Conservation (phyloP, 1,140 invertebrate species). For the Holotrichia oblita region DNA sequence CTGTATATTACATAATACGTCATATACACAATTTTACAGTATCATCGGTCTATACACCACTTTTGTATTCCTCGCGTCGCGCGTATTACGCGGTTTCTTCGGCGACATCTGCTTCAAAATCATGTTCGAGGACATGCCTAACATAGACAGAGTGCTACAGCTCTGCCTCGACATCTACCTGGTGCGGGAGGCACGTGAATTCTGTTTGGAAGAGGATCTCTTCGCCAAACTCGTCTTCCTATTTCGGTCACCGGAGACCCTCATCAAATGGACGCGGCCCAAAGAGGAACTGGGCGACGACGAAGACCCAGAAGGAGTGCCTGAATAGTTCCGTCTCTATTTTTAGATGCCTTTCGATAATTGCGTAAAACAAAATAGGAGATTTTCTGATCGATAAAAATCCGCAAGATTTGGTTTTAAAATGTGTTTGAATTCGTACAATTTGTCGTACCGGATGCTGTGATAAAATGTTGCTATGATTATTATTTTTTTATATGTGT, state of each 20-base stretch:
- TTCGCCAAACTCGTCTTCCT: conserved; percentile 99
- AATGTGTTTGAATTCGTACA: background rate
- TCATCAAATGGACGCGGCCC: conserved; percentile 93
- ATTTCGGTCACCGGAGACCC: conserved; percentile 96
- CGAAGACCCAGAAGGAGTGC: conserved; percentile 53
- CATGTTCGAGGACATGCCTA: conserved; percentile 97
- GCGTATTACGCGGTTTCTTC: conserved; percentile 86
- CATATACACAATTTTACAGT: conserved; percentile 65
- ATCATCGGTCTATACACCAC: conserved; percentile 98
- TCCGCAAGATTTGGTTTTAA: background rate
- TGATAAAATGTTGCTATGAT: conserved; percentile 21
- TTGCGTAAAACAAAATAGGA: background rate
- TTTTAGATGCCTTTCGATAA: background rate
- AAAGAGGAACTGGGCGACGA: conserved; percentile 61
- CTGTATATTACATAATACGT: too few relatives aligned
- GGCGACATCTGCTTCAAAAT: conserved; percentile 89
- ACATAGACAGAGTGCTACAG: conserved; percentile 92
- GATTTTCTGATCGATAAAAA: background rate
- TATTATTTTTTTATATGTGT: background rate
- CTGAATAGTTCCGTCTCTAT: conserved; percentile 18
- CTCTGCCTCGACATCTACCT: conserved; percentile 97
- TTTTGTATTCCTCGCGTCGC: conserved; percentile 92
- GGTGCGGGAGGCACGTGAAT: conserved; percentile 93
- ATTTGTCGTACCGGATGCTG: background rate
- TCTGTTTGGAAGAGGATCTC: conserved; percentile 95